These are phyloP conservation scores for Plotosus lineatus DNA, from an alignment of 2,113 vertebrate species.

Conservation along the genomic window DNA sequence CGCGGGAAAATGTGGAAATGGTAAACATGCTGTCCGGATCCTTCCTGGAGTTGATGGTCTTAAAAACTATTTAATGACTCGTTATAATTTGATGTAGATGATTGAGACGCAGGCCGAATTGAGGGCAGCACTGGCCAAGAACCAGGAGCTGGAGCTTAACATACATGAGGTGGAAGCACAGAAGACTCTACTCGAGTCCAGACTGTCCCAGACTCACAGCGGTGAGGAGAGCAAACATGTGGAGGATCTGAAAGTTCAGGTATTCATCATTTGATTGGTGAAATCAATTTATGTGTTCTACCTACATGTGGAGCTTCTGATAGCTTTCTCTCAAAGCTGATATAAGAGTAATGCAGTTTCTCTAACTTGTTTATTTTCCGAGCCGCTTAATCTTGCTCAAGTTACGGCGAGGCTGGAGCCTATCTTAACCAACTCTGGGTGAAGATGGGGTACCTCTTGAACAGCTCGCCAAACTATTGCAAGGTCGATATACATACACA, in stretches of 20 bases:
- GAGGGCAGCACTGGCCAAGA: constrained; percentile 37
- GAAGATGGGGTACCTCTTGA: too few relatives aligned
- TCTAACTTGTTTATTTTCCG: too few relatives aligned
- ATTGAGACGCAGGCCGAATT: constrained; percentile 61
- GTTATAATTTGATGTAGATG: constrained; percentile 40
- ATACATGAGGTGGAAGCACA: constrained; percentile 20
- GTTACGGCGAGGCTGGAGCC: too few relatives aligned
- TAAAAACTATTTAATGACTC: neutral
- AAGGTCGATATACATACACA: too few relatives aligned
- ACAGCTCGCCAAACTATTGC: too few relatives aligned
- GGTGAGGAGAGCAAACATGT: neutral
- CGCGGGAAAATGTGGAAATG: constrained; percentile 61
- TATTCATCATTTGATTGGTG: too few relatives aligned
- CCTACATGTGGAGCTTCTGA: too few relatives aligned
- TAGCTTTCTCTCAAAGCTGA: too few relatives aligned
- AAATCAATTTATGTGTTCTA: too few relatives aligned
- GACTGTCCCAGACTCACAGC: neutral
- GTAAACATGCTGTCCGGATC: constrained; percentile 30
- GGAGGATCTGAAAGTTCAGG: constrained; percentile 32
- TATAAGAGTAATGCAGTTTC: too few relatives aligned
- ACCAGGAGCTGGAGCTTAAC: constrained; percentile 40
- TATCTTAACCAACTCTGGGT: too few relatives aligned
- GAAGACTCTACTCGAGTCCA: constrained; percentile 2
- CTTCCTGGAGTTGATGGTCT: neutral
- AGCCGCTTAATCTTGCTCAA: too few relatives aligned